Base-by-base conservation (phyloP, 2,113 vertebrate genomes). In the Vulpes vulpes region DNA sequence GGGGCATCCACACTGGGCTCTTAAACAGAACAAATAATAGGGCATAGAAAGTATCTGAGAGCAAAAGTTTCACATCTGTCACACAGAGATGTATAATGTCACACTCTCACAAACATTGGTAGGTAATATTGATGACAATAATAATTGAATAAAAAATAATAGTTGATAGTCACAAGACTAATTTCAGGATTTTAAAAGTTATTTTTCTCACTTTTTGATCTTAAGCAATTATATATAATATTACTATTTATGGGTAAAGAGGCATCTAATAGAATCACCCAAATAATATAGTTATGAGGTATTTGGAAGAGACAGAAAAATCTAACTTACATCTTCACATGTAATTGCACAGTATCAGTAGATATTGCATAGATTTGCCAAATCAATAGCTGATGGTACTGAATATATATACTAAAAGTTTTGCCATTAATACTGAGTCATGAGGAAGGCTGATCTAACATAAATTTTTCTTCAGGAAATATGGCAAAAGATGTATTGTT, bases 401-500 rank as follows among this genome's bases (percentile, higher is more conserved):
- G 6, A 20, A 10, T 23, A 23, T 38, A 73, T 73, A 35, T 35
- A 69, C 6, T 74, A 30, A 65, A 60, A 94, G 78, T 23, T 16
- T 6, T 64, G n/a, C 1, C 17, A 78, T 88, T 89, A 38, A 35
- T 90, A 4, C 7, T 71, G 55, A 90, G 80, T 90, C 51, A 49
- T 65, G 11, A 20, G n/a, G 43, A 32, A 88, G 4, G 11, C 1
- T 87, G 20, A 93, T 3, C 19, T 92, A 89, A 88, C 8, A 17
- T 19, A 55, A 32, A 43, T 73, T 83, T 76, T 94, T 88, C 27
- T 88, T 10, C 17, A 89, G 79, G 30, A 11, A 95, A 94, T 90
- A 91, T 71, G 17, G 10, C 23, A 53, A 53, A 79, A 25, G 60
- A 74, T 79, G 65, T 67, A 82, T 87, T 7, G 12, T 23, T 83